Evolutionary conservation across 2,113 vertebrate genomes (phyloP), one percentile per base, ranked within the genome.

Genomic region (Eulemur rufifrons): DNA sequence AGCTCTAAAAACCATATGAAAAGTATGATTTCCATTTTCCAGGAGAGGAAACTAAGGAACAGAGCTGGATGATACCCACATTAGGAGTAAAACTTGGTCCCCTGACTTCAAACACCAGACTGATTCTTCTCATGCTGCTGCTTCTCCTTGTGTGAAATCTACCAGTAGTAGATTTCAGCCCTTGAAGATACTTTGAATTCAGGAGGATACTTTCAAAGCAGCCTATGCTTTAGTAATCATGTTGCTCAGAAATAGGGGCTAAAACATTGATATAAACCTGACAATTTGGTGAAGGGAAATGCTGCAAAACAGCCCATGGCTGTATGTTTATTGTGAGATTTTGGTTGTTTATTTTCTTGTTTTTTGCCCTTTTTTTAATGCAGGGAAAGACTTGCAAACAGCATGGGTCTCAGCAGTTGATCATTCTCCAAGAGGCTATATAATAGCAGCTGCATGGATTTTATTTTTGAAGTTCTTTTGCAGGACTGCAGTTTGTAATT

Each of bases 231-330:
- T 80, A 93, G 37, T 42, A 20, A 34, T 71, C 64, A 15, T 9
- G 15, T 17, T 7, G 17, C 73, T 84, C 77, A 83, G 89, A 77
- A 61, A 25, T 12, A 10, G n/a, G 10, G 34, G 6, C 71, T 81
- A 47, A 21, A 23, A 45, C 2, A 12, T n/a, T 32, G 1, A 0
- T 6, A 0, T n/a, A 29, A 37, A 20, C 37, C 73, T n/a, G 10
- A 54, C 25, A 2, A 2, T 54, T 32, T 25, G 27, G n/a, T n/a
- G 23, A 27, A 29, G 25, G 11, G 37, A 37, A 12, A 3, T 9
- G 14, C 61, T 2, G 0, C 69, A 39, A 2, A 9, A 18, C 63
- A 50, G 4, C 56, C 5, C 1, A 0, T 13, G 6, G 37, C 27
- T 69, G 68, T 45, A 5, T 56, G 14, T 89, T 77, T 32, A 8